phyloP scores from a whole-genome alignment of 2,888 invertebrate species.

The Acanthosepion pharaonis region DNA sequence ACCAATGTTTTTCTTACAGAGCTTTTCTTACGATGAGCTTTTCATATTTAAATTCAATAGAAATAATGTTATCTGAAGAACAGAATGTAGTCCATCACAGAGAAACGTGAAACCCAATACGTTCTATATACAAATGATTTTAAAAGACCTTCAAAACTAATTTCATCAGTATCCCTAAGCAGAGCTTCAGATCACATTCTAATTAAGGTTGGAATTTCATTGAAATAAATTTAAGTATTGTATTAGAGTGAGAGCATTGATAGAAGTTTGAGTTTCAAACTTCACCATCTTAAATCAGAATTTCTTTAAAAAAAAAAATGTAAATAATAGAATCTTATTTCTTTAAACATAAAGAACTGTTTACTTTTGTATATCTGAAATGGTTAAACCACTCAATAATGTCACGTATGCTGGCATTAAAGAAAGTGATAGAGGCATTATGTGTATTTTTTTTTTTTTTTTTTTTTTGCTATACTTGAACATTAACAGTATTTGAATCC shows the following conservation, averaged over 20 bases:
- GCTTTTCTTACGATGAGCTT: background rate
- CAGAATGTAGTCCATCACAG: background rate
- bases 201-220: too few species aligned
- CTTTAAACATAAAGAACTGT: background rate
- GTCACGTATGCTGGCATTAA: background rate
- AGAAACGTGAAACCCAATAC: background rate
- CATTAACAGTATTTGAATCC: slow-evolving; percentile 38
- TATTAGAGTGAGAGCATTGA: too few species aligned
- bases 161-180: too few species aligned
- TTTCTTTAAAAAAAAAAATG: background rate
- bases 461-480: slow-evolving; percentile 15
- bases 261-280: too few species aligned
- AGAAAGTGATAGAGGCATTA: background rate
- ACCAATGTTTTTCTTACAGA: background rate
- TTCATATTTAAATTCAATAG: background rate
- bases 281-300: too few species aligned
- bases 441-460: background rate
- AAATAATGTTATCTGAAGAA: background rate
- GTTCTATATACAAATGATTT: background rate
- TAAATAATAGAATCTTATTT: background rate
- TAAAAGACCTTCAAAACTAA: background rate
- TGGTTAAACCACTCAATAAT: background rate
- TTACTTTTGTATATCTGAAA: background rate
- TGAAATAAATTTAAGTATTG: too few species aligned
- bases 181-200: too few species aligned